Conservation (phyloP, 2,888 invertebrate genomes). For the Drosophila antonietae region DNA sequence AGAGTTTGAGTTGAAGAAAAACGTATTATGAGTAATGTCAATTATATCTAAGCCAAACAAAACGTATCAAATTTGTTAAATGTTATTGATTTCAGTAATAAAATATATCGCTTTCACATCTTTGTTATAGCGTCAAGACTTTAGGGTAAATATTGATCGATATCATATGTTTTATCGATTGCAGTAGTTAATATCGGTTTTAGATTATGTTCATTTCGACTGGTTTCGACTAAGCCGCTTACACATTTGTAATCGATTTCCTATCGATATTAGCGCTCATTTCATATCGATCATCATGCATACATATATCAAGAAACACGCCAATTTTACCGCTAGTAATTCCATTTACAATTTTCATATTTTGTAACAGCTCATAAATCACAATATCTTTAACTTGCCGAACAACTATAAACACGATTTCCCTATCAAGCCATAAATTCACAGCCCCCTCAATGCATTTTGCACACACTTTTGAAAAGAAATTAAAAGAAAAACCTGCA, state of each 20-base stretch:
- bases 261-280: too few species aligned
- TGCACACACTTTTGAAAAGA: slow-evolving; percentile 26
- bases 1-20: neutral
- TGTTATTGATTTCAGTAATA: too few species aligned
- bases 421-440: slow-evolving; percentile 38
- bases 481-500: neutral
- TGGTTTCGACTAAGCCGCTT: too few species aligned
- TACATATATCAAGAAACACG: neutral
- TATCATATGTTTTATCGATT: neutral
- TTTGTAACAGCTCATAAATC: slow-evolving; percentile 16
- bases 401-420: slow-evolving; percentile 12
- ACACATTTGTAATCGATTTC: too few species aligned
- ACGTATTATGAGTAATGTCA: neutral
- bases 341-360: slow-evolving; percentile 4
- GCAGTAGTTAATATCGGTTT: too few species aligned
- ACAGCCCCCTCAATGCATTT: slow-evolving; percentile 33
- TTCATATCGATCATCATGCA: neutral
- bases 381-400: slow-evolving; percentile 5
- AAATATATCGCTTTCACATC: too few species aligned
- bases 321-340: neutral
- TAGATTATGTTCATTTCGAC: too few species aligned
- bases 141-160: neutral
- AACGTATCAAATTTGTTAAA: too few species aligned
- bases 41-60: too few species aligned
- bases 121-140: too few species aligned